Conservation (phyloP, 2,888 invertebrate species). For the Criorhina ranunculi region DNA sequence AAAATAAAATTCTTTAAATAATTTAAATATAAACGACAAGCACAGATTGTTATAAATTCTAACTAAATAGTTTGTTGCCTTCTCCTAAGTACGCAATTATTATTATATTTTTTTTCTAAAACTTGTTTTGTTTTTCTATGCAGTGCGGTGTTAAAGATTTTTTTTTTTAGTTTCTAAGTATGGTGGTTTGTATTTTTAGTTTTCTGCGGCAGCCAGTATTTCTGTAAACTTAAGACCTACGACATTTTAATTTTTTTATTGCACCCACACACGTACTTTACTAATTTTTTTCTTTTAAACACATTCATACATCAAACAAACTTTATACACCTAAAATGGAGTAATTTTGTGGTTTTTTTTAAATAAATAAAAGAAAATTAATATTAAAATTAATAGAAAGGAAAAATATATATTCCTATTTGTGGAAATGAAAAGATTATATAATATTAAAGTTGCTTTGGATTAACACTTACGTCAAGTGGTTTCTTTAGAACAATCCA, state of each 20-base stretch:
- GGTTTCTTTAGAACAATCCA: conserved; percentile 98
- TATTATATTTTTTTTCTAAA: conserved; percentile 3
- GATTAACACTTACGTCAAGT: conserved; percentile 94
- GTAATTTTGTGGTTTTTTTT: conserved; percentile 61
- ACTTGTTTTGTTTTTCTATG: conserved; percentile 45
- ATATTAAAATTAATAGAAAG: conserved; percentile 34
- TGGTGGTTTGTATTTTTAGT: conserved; percentile 1
- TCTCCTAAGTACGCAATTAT: conserved; percentile 70
- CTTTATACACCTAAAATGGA: conserved; percentile 42
- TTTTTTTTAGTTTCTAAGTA: conserved; percentile 31
- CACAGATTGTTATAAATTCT: conserved; percentile 42
- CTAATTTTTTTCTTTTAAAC: conserved; percentile 12
- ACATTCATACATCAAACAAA: conserved; percentile 61
- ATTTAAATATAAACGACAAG: conserved; percentile 59
- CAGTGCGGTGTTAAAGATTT: conserved; percentile 65
- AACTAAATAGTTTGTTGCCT: conserved; percentile 33
- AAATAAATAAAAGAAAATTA: conserved; percentile 55
- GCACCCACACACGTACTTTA: conserved; percentile 27
- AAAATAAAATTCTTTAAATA: conserved; percentile 24
- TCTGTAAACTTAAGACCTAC: conserved; percentile 66
- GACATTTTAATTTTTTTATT: conserved; percentile 14
- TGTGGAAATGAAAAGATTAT: conserved; percentile 14
- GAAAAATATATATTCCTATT: conserved; percentile 17
- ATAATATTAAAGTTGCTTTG: conserved; percentile 41
- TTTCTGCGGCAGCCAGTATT: conserved; percentile 73